These are phyloP conservation scores for Cataglyphis cursor DNA, from an alignment of 2,888 invertebrate species.

Conservation along the genomic window DNA sequence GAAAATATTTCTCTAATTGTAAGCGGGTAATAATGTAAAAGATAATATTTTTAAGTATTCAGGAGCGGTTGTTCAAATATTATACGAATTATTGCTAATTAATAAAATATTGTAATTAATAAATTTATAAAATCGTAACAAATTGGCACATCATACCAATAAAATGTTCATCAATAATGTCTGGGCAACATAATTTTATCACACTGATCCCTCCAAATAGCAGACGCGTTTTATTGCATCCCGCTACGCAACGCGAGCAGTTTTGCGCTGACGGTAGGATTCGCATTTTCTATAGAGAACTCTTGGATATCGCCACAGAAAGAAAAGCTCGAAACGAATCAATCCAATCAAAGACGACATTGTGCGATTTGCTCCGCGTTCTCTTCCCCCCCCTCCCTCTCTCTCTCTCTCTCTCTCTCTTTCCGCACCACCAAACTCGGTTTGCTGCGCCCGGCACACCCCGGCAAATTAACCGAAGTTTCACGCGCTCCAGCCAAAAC, in stretches of 20 bases:
- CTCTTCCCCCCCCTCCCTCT: slow-evolving; percentile 16
- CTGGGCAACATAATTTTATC: not conserved
- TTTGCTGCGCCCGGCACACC: slow-evolving; percentile 35
- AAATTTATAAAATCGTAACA: slow-evolving; percentile 27
- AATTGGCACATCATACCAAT: slow-evolving; percentile 10
- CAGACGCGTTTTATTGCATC: slow-evolving; percentile 17
- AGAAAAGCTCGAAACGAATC: slow-evolving; percentile 51
- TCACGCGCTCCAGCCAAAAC: slow-evolving; percentile 75
- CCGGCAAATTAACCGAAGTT: slow-evolving; percentile 73
- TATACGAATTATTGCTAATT: slow-evolving; percentile 23
- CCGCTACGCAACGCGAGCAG: not conserved
- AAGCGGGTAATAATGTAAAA: not conserved
- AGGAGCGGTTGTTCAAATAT: slow-evolving; percentile 14
- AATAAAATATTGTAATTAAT: slow-evolving; percentile 20
- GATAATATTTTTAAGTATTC: slow-evolving; percentile 23
- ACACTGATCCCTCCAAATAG: slow-evolving; percentile 11
- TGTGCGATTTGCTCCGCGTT: slow-evolving; percentile 60
- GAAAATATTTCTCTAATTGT: not conserved
- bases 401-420: slow-evolving; percentile 32
- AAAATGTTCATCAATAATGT: slow-evolving; percentile 23
- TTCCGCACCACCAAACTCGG: slow-evolving; percentile 47
- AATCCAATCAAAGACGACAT: slow-evolving; percentile 62
- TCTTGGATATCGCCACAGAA: not conserved
- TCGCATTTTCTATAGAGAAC: not conserved
- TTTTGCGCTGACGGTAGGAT: not conserved